These are phyloP conservation scores for Pterois miles DNA, from an alignment of 2,797 vertebrate species.

Conservation along the genomic window DNA sequence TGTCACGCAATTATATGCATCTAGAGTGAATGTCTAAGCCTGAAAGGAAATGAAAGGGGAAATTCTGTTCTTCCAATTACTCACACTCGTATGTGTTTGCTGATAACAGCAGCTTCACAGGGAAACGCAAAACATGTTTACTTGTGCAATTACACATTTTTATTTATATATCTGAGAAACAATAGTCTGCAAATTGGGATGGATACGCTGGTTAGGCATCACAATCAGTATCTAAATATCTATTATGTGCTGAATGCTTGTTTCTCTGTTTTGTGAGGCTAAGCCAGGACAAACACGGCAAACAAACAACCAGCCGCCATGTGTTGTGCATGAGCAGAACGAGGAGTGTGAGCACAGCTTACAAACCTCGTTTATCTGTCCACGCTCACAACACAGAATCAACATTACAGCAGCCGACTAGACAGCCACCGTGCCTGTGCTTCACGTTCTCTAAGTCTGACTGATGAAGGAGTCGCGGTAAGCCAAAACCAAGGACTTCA, in stretches of 20 bases:
- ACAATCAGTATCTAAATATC: slow-evolving; percentile 45
- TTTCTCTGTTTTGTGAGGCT: slow-evolving; percentile 11
- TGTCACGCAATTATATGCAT: slow-evolving; percentile 48
- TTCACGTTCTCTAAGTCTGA: slow-evolving; percentile 18
- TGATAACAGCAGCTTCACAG: slow-evolving; percentile 53
- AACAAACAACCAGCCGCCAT: slow-evolving; percentile 35
- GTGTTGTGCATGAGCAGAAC: not conserved
- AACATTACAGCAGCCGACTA: slow-evolving; percentile 17
- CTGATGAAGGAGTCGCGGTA: slow-evolving; percentile 34
- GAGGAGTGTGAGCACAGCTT: slow-evolving; percentile 11
- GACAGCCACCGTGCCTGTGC: slow-evolving; percentile 1
- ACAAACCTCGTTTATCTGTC: slow-evolving; percentile 35
- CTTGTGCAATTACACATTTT: slow-evolving; percentile 38
- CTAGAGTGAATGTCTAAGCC: slow-evolving; percentile 36
- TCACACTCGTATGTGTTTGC: slow-evolving; percentile 44
- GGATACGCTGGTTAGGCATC: slow-evolving; percentile 5
- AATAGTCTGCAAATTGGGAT: slow-evolving; percentile 4
- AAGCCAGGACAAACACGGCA: slow-evolving; percentile 37
- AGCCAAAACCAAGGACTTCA: slow-evolving; percentile 35
- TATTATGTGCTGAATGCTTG: slow-evolving; percentile 16
- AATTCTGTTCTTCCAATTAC: slow-evolving; percentile 37
- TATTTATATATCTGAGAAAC: slow-evolving; percentile 45
- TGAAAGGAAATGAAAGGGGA: slow-evolving; percentile 33
- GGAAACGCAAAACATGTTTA: slow-evolving; percentile 26
- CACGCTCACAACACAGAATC: not conserved